Conservation (phyloP, 2,113 vertebrate species). For the Pyrgilauda ruficollis region DNA sequence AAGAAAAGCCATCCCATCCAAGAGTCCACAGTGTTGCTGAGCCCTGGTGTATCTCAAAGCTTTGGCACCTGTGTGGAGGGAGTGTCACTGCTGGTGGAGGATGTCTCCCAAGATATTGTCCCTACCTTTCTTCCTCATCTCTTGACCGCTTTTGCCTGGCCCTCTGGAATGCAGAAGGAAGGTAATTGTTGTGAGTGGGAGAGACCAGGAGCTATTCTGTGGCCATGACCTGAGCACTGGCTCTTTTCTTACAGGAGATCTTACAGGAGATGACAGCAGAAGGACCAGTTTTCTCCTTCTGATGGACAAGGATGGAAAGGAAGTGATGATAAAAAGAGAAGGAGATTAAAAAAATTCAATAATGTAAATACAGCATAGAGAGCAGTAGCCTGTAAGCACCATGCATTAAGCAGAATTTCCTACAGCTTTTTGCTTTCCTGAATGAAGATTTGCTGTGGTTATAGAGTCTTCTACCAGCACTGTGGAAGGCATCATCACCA, state of each 20-base stretch:
- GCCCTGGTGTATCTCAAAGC: neutral
- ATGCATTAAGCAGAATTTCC: neutral
- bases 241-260: neutral
- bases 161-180: neutral
- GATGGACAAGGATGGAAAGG: neutral
- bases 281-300: neutral
- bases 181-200: neutral
- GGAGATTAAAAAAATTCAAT: neutral
- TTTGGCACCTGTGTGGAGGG: neutral
- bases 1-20: neutral
- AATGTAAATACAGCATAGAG: neutral
- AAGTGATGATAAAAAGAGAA: neutral
- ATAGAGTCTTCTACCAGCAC: neutral
- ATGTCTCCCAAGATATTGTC: neutral
- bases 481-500: neutral
- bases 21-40: accelerated
- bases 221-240: neutral
- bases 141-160: neutral
- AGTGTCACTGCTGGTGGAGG: neutral
- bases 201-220: neutral
- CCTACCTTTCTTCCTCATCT: neutral
- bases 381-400: neutral
- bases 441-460: neutral
- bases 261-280: neutral
- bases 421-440: neutral